These are phyloP conservation scores for Pseudochromis fuscus DNA, from an alignment of 2,797 vertebrate species.

Conservation along the genomic window DNA sequence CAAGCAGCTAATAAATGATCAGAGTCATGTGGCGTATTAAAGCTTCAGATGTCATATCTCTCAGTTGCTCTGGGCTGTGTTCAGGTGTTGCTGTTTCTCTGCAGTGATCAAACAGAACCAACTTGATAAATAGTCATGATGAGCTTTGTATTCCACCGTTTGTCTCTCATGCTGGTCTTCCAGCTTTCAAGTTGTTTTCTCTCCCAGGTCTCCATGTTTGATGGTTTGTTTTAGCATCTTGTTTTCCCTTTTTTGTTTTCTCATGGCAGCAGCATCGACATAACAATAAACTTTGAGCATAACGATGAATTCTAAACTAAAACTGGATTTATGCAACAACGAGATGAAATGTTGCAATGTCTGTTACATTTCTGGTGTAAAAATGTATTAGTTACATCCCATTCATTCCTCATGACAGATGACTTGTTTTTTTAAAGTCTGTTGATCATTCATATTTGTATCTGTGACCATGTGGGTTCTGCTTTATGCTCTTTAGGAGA, in stretches of 20 bases:
- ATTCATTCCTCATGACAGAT: not conserved
- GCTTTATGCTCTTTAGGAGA: conserved; percentile 85
- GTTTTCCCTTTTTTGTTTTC: conserved; percentile 10
- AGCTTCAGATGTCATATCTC: conserved; percentile 21
- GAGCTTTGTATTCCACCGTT: conserved; percentile 42
- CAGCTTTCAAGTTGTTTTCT: conserved; percentile 47
- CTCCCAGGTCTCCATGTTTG: conserved; percentile 28
- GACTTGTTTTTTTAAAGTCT: not conserved
- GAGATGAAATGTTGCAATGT: not conserved
- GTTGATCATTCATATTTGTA: not conserved
- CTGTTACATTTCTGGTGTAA: not conserved
- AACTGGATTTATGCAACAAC: not conserved
- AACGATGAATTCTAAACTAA: conserved; percentile 7
- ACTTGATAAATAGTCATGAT: conserved; percentile 59
- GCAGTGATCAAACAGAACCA: conserved; percentile 49
- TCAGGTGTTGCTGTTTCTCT: conserved; percentile 41
- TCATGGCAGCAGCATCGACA: conserved; percentile 23
- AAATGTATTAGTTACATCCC: conserved; percentile 4
- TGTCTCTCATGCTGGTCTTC: conserved; percentile 43
- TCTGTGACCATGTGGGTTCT: conserved; percentile 4
- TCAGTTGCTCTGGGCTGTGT: conserved; percentile 33
- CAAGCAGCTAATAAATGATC: conserved; percentile 29
- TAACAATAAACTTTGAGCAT: conserved; percentile 14
- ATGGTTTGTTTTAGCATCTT: conserved; percentile 47
- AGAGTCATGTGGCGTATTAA: conserved; percentile 23